phyloP scores from a whole-genome alignment of 2,797 vertebrate genomes.

The Phalloptychus januarius region DNA sequence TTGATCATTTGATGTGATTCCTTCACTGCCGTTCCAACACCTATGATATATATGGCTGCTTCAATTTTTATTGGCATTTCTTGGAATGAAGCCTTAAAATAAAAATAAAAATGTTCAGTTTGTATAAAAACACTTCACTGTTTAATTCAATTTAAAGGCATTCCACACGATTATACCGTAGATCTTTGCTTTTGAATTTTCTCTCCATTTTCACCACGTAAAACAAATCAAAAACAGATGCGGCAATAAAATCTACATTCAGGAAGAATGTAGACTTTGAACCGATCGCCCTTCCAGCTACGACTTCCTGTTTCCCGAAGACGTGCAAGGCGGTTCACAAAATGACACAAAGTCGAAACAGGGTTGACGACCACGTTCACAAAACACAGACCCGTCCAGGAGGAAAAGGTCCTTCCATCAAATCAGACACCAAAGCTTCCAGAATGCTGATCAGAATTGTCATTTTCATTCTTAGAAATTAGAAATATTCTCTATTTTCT shows the following conservation, averaged over 20 bases:
- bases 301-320: not conserved
- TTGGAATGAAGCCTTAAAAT: not conserved
- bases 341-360: not conserved
- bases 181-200: too few species aligned
- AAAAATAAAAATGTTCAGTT: not conserved
- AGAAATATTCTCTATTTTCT: too few species aligned
- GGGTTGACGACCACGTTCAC: not conserved
- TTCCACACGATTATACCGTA: not conserved
- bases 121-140: too few species aligned
- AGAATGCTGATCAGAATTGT: not conserved
- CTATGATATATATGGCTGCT: not conserved
- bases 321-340: not conserved
- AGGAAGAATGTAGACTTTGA: not conserved
- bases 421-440: not conserved
- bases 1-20: too few species aligned
- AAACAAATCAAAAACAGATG: not conserved
- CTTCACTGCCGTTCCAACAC: not conserved
- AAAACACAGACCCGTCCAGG: not conserved
- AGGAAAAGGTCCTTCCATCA: not conserved
- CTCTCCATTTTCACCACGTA: too few species aligned
- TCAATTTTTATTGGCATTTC: not conserved
- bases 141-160: not conserved
- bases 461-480: too few species aligned
- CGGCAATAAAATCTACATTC: not conserved
- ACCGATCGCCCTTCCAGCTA: not conserved